Conservation (phyloP, 2,888 invertebrate genomes). For the Drosophila falleni region DNA sequence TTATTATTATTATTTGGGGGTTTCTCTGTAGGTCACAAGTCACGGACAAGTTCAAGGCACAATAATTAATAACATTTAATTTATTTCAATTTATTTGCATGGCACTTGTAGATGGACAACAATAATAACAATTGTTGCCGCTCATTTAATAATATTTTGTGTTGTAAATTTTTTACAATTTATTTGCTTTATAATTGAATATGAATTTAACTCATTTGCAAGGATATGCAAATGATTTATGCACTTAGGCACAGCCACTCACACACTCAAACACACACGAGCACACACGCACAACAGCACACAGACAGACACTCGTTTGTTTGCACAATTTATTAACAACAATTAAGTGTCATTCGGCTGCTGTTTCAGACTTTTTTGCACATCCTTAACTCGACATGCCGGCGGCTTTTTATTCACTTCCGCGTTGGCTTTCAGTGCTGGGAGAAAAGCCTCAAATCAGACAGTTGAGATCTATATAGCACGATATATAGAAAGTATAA, state of each 20-base stretch:
- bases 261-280: slow-evolving; percentile 14
- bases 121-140: slow-evolving; percentile 22
- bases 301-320: slow-evolving; percentile 27
- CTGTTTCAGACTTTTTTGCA: slow-evolving; percentile 20
- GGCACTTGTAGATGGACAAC: slow-evolving; percentile 51
- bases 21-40: slow-evolving; percentile 49
- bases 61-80: slow-evolving; percentile 33
- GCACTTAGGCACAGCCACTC: slow-evolving; percentile 26
- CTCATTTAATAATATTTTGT: slow-evolving; percentile 25
- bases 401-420: slow-evolving; percentile 75
- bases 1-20: slow-evolving; percentile 4
- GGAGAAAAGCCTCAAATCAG: slow-evolving; percentile 14
- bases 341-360: slow-evolving; percentile 33
- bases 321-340: slow-evolving; percentile 45
- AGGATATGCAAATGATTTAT: slow-evolving; percentile 73
- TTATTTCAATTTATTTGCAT: slow-evolving; percentile 49
- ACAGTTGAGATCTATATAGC: slow-evolving; percentile 11
- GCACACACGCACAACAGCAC: slow-evolving; percentile 5
- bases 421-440: slow-evolving; percentile 51
- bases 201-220: slow-evolving; percentile 56
- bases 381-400: slow-evolving; percentile 59
- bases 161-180: slow-evolving; percentile 29
- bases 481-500: background rate
- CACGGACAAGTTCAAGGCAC: slow-evolving; percentile 75
- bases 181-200: slow-evolving; percentile 32